Conservation (phyloP, 1,140 invertebrate genomes). For the Brachionus rubens region DNA sequence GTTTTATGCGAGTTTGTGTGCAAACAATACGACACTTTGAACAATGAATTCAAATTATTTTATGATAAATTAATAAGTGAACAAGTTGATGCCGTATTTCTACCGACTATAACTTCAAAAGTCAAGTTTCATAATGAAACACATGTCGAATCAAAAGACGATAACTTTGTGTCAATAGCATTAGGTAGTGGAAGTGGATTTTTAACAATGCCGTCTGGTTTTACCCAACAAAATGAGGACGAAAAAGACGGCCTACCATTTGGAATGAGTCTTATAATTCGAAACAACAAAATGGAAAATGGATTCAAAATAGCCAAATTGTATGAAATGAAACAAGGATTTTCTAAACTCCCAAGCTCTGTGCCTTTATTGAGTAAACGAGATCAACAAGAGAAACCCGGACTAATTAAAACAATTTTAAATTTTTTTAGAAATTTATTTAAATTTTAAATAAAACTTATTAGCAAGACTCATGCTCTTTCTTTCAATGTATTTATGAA, state of each 20-base stretch:
- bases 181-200: background rate
- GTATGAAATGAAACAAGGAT: constrained; percentile 12
- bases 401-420: background rate
- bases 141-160: background rate
- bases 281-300: background rate
- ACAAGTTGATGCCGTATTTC: background rate
- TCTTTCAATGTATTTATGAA: background rate
- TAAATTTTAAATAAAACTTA: background rate
- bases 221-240: background rate
- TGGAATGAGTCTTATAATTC: background rate
- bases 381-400: background rate
- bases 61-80: background rate
- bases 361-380: constrained; percentile 1
- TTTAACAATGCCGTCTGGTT: constrained; percentile 5
- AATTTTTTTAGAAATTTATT: constrained; percentile 2
- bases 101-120: background rate
- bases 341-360: constrained; percentile 19
- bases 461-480: no score
- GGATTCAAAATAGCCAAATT: constrained; percentile 24
- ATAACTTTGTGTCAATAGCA: background rate
- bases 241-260: background rate
- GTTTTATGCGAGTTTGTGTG: background rate
- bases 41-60: background rate
- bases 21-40: background rate
- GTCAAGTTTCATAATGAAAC: constrained; percentile 4